Evolutionary conservation across 2,113 vertebrate species (phyloP), one percentile per base, ranked within the genome.

Genomic region (Serilophus lunatus): DNA sequence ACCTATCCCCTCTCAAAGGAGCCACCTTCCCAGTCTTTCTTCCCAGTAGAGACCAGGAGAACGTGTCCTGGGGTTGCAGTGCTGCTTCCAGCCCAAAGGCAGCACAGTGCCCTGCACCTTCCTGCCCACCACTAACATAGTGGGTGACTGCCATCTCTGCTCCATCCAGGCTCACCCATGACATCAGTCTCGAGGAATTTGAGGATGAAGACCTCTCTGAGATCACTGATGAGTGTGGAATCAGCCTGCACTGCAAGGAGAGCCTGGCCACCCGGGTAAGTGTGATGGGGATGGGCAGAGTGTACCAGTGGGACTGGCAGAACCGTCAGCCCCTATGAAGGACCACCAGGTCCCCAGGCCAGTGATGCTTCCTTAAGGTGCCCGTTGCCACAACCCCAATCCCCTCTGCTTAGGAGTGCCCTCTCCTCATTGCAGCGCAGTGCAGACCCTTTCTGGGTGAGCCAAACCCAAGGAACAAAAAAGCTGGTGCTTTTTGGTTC

Each of bases 191-290:
- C 60, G 99, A 99, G 95, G 99, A 99, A 95, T 99, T 99, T 97
- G 99, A 99, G 93, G 99, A 99, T 98, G 99, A 99, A 95, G 99
- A 99, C 97, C 98, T 99, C 95, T 99, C 99, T 0, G 99, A 99
- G 98, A 99, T 99, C 98, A 99, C 98, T 0, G 99, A 99, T 2
- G 99, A 99, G 95, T 98, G 99, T 93, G 99, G 98, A 94, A 98
- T 99, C 97, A 99, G 99, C 93, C 98, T 99, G 70, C 99, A 99
- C 92, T 99, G 98, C 97, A 99, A 99, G 94, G 98, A 98, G 50
- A 98, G 98, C 75, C 97, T 98, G 66, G 98, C 99, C 84, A 83
- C 98, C 76, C 98, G 98, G 98, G 99, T 99, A 97, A 97, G 98
- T 3, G 3, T 1, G 0, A 33, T 26, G 25, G 20, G 54, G 20